Base-by-base conservation (phyloP, 2,888 invertebrate species). In the Plebejus anna region DNA sequence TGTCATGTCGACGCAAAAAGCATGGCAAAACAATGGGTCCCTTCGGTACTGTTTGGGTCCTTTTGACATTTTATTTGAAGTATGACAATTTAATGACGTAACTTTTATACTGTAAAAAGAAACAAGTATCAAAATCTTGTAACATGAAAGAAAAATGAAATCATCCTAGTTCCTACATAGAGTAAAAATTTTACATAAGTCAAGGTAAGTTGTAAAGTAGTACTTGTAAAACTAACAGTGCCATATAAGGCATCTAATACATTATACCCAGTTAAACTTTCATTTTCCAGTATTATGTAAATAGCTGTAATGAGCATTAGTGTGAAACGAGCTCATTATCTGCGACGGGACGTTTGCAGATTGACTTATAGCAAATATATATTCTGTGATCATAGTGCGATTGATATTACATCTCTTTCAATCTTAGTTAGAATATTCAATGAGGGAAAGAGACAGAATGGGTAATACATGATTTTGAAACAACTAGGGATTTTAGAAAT, bases 251-350 rank as follows among this genome's bases (percentile, higher is more conserved):
- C 32, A 16, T 32, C 32, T 28, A 66, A 66, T 66, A 66, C 66
- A 66, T 66, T 32, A 32, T 22, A 32, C 66, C 22, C 28, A 47
- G 75, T 77, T 80, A 79, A 81, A 85, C 87, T 88, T 87, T 88
- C 86, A 81, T 85, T 88, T 86, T 87, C 84, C 80, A 84, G 83
- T 79, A 84, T 83, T 80, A 79, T 78, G 77, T 79, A 81, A 82
- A 83, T 82, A 81, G 75, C 61, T 79, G 80, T 87, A 86, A 89
- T 84, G 88, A 82, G 79, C 76, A 81, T 83, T 88, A 82, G 86
- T 89, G 89, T 88, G 88, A 86, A 87, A 81, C 79, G 75, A 76
- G 77, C 81, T 85, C 88, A 86, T 88, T 87, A 88, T 76, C 38
- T 5, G 66, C 77, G 75, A 77, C 38, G 51, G 73, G 71, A 75